Evolutionary conservation across 2,888 invertebrate species (phyloP).

Genomic region (Corythucha ciliata): DNA sequence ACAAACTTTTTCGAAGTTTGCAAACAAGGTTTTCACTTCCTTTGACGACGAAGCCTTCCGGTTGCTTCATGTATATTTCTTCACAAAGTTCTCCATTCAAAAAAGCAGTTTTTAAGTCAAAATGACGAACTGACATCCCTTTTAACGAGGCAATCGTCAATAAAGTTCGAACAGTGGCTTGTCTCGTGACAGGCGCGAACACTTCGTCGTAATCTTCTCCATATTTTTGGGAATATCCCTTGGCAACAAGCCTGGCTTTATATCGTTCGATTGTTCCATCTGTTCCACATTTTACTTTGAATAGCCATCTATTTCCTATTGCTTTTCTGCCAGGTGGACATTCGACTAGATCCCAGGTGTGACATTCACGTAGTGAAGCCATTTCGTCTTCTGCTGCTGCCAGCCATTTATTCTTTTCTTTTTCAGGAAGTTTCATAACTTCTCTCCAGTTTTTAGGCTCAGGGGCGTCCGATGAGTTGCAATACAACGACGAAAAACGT

Average conservation of each 20-base stretch:
- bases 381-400: no score
- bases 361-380: no score
- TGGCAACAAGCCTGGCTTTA: slow-evolving; percentile 36
- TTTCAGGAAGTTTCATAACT: no score
- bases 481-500: no score
- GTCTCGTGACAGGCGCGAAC: slow-evolving; percentile 26
- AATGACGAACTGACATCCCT: slow-evolving; percentile 32
- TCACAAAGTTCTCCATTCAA: slow-evolving; percentile 37
- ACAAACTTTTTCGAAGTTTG: no score
- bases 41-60: slow-evolving; percentile 38
- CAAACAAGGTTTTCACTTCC: no score
- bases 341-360: no score
- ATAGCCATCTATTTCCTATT: slow-evolving; percentile 20
- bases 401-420: no score
- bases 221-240: slow-evolving; percentile 3
- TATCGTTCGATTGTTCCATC: slow-evolving; percentile 26
- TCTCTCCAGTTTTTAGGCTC: no score
- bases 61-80: slow-evolving; percentile 39
- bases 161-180: background rate
- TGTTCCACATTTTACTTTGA: slow-evolving; percentile 35
- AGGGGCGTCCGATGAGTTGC: no score
- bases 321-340: no score
- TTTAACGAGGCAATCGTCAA: slow-evolving; percentile 34
- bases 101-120: slow-evolving; percentile 39
- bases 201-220: slow-evolving; percentile 35